Evolutionary conservation across 1,140 invertebrate genomes (phyloP).

Genomic region (Drosophila watanabei): DNA sequence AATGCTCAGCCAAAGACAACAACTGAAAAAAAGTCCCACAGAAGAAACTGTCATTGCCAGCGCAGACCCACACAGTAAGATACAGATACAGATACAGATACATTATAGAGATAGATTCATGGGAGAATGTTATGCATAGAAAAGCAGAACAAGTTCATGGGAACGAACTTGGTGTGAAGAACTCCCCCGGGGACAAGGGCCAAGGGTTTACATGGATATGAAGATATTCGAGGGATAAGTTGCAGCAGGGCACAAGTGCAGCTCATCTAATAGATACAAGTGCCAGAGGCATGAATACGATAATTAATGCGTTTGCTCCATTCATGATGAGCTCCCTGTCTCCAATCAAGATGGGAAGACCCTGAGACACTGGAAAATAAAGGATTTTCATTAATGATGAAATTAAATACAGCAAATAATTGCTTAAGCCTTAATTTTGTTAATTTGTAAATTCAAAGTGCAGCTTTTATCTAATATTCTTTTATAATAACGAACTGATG

Average conservation of each 20-base stretch:
- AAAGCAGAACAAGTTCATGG: conserved; percentile 69
- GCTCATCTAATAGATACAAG: conserved; percentile 43
- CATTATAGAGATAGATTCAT: conserved; percentile 22
- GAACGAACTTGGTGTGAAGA: conserved; percentile 74
- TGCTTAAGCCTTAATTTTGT: too few species aligned
- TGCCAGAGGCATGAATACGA: conserved; percentile 36
- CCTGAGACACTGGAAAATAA: background rate
- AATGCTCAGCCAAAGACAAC: conserved; percentile 30
- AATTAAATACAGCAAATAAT: too few species aligned
- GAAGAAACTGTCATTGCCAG: conserved; percentile 68
- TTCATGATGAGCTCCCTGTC: conserved; percentile 41
- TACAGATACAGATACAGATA: conserved; percentile 23
- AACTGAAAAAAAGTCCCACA: conserved; percentile 10
- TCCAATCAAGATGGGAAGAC: conserved; percentile 1
- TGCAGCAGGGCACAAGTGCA: conserved; percentile 31
- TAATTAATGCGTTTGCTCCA: conserved; percentile 38
- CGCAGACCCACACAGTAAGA: conserved; percentile 39
- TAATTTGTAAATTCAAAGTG: too few species aligned
- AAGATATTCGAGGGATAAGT: background rate
- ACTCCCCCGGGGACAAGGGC: background rate
- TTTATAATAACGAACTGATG: too few species aligned
- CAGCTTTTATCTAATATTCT: too few species aligned
- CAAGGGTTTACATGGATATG: conserved; percentile 2
- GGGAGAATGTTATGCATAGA: conserved; percentile 53
- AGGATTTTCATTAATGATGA: background rate